A percentile compares a stretch with the other conserved stretches of the same genome.
phyloP scores from a whole-genome alignment of 2,113 vertebrate species.

The Pseudopodoces humilis region DNA sequence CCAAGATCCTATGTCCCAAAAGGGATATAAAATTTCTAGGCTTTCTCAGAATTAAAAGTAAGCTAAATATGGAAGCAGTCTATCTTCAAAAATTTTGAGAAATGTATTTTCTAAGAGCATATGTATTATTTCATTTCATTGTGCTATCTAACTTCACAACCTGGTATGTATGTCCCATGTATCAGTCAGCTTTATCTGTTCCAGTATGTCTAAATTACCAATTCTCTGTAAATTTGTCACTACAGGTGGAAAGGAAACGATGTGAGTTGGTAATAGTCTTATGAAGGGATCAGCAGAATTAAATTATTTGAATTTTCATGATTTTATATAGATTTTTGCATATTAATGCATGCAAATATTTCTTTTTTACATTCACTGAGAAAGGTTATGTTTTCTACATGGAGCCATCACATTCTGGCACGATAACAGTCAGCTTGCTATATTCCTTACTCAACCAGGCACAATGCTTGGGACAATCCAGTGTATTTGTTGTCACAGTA shows the following conservation, averaged over 20 bases:
- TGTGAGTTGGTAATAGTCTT: not conserved
- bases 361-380: not conserved
- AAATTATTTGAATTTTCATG: not conserved
- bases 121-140: not conserved
- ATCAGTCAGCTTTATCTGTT: not conserved
- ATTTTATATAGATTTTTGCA: not conserved
- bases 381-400: not conserved
- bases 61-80: not conserved
- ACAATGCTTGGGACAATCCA: not conserved
- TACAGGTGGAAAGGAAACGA: not conserved
- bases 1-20: not conserved
- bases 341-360: not conserved
- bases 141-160: not conserved
- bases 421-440: not conserved
- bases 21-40: not conserved
- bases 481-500: not conserved
- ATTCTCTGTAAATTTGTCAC: not conserved
- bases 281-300: not conserved
- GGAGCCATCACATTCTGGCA: no score
- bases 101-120: not conserved
- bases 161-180: not conserved
- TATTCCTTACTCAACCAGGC: not conserved
- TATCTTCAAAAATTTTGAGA: not conserved
- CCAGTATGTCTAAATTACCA: not conserved
- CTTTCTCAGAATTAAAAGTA: not conserved